Percentiles rank a stretch among this genome's conserved stretches.
Conservation (phyloP, 1,140 invertebrate species). For the Colletes latitarsis region DNA sequence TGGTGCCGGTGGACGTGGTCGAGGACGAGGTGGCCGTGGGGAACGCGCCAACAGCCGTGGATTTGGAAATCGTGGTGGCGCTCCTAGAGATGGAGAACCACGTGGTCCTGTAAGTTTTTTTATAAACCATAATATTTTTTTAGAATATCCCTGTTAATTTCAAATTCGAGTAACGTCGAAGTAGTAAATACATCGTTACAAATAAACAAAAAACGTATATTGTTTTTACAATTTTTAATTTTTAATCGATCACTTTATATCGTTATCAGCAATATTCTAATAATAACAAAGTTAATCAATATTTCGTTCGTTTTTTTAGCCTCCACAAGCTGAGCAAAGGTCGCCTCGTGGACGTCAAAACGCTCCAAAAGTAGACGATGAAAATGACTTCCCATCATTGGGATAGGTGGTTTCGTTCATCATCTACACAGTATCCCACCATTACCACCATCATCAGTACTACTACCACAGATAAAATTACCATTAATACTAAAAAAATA, state of each 20-base stretch:
- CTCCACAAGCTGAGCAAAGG: slow-evolving; percentile 72
- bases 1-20: slow-evolving; percentile 84
- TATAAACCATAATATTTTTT: background rate
- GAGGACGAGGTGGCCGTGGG: slow-evolving; percentile 81
- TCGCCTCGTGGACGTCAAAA: slow-evolving; percentile 81
- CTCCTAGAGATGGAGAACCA: slow-evolving; percentile 70
- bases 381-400: slow-evolving; percentile 96
- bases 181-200: no score
- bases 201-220: no score
- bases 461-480: slow-evolving; percentile 72
- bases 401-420: slow-evolving; percentile 82
- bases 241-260: background rate
- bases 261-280: background rate
- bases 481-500: slow-evolving; percentile 68
- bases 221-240: background rate
- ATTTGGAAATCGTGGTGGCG: slow-evolving; percentile 72
- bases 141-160: background rate
- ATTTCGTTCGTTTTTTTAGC: slow-evolving; percentile 39
- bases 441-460: slow-evolving; percentile 65
- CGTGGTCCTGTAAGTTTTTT: slow-evolving; percentile 69
- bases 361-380: slow-evolving; percentile 97
- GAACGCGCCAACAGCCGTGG: slow-evolving; percentile 75
- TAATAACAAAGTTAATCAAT: background rate
- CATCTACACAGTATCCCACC: slow-evolving; percentile 62
- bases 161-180: no score